Evolutionary conservation across 2,113 vertebrate genomes (phyloP).

Genomic region (Lophochroa leadbeateri): DNA sequence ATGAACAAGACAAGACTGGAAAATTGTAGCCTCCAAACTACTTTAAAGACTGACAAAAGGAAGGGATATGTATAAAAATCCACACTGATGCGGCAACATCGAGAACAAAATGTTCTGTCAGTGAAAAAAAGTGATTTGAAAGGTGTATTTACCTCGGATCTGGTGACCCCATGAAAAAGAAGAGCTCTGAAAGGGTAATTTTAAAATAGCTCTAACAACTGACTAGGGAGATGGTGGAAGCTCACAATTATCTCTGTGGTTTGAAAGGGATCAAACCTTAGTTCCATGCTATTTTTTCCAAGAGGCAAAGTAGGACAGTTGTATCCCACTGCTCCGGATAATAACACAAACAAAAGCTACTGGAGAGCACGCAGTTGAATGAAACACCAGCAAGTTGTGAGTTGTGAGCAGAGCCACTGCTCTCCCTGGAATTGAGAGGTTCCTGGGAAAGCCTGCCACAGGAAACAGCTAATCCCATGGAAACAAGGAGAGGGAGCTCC

Average conservation of each 20-base stretch:
- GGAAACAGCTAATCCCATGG: neutral
- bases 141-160: neutral
- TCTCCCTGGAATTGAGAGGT: neutral
- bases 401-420: neutral
- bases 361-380: neutral
- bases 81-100: neutral
- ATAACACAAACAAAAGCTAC: constrained; percentile 3
- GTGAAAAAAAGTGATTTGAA: neutral
- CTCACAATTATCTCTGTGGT: constrained; percentile 1
- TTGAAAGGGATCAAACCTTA: constrained; percentile 40
- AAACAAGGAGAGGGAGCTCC: neutral
- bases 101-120: neutral
- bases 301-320: constrained; percentile 37
- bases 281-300: constrained; percentile 28
- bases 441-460: neutral
- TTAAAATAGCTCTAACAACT: neutral
- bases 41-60: constrained; percentile 1
- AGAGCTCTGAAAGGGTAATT: neutral
- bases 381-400: neutral
- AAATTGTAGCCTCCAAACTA: constrained; percentile 8
- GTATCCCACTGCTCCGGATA: neutral
- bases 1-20: neutral
- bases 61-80: neutral
- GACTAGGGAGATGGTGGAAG: neutral
- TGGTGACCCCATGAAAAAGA: neutral